These are phyloP conservation scores for Pycnonotus jocosus DNA, from an alignment of 2,113 vertebrate genomes.

Conservation along the genomic window DNA sequence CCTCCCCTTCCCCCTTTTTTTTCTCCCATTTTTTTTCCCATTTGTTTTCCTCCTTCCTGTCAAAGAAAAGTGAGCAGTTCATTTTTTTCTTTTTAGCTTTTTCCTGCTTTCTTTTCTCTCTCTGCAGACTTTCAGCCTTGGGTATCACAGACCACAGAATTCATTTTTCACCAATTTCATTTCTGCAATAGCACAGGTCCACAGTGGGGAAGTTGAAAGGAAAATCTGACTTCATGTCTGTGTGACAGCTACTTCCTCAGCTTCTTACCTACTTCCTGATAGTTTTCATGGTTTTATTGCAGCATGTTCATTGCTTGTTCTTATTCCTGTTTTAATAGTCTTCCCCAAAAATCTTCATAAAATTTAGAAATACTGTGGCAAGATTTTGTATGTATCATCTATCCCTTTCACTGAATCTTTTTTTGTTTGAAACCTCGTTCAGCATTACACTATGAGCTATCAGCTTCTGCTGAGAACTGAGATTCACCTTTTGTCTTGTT, in stretches of 20 bases:
- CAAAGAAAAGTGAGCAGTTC: neutral
- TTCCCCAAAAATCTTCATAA: neutral
- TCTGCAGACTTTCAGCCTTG: neutral
- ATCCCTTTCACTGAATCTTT: neutral
- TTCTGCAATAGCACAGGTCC: neutral
- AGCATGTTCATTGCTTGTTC: neutral
- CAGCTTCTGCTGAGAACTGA: neutral
- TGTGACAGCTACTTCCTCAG: neutral
- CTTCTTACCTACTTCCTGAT: neutral
- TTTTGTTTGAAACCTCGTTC: neutral
- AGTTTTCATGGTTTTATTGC: neutral
- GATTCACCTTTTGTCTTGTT: neutral
- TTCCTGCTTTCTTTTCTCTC: neutral
- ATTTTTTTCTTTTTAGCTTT: neutral
- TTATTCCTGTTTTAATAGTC: neutral
- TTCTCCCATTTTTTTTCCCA: neutral
- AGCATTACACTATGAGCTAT: neutral
- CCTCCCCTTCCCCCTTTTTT: accelerated
- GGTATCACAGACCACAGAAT: neutral
- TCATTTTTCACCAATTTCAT: neutral
- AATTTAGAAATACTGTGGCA: neutral
- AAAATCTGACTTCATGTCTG: neutral
- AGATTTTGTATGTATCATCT: neutral
- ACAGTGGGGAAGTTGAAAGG: neutral
- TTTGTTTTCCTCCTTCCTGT: neutral